Base-by-base conservation (phyloP, 2,888 invertebrate genomes). In the Eumacrocentrus americanus region DNA sequence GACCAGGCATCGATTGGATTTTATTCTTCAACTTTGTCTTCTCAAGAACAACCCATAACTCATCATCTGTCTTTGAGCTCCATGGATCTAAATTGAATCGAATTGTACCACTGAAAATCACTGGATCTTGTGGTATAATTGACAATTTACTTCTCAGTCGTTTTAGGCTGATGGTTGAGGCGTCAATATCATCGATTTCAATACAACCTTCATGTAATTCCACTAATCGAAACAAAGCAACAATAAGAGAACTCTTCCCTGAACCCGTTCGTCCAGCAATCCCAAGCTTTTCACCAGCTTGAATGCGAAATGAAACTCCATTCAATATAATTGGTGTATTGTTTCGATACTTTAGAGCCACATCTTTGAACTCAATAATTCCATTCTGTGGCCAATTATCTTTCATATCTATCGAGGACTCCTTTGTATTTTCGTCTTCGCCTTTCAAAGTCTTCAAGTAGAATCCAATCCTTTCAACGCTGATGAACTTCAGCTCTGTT, bases 111-210 rank as follows among this genome's bases (percentile, higher is more conserved):
- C 83, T 83, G 72, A 88, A 88, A 9, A 89, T 77, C 2, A 86
- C 82, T 0, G 88, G 87, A 71, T 88, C 87, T 70, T 88, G 88
- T 5, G 88, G 87, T 62, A 89, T 85, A 42, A 84, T 81, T 9
- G 84, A 82, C 35, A 85, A 69, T 46, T 78, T 77, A 25, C 80
- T 82, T 50, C 88, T 78, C 12, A 89, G 77, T 59, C 82, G 79
- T 40, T 83, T 77, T 12, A 76, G 64, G 14, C 68, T 64, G 7
- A 78, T 58, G 37, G 67, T 69, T 2, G 73, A 67, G 22, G 86
- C 82, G 69, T 87, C 84, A 3, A 84, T 67, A 25, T 78, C 82
- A 64, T 87, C 87, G 44, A 88, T 82, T 23, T 70, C 73, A 46
- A 88, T 85, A 16, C 66, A 74, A 3, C 87, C 87, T 1, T 74